Evolutionary conservation across 2,113 vertebrate genomes (phyloP).

Genomic region (Etheostoma cragini): DNA sequence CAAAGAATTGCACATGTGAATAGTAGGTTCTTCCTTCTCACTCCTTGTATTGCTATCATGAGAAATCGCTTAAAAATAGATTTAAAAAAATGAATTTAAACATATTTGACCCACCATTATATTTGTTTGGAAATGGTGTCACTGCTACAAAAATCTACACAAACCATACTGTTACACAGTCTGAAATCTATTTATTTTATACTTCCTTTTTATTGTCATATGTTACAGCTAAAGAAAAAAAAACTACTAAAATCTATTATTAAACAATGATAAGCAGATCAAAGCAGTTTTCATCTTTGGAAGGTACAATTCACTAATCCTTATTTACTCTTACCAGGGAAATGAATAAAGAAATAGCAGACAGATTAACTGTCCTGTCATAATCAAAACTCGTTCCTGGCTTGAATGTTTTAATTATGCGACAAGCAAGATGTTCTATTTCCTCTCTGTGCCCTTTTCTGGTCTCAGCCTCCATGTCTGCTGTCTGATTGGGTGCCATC

Average conservation of each 20-base stretch:
- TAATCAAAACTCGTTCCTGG: constrained; percentile 63
- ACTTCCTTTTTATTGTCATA: background rate
- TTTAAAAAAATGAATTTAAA: background rate
- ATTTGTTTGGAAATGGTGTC: constrained; percentile 4
- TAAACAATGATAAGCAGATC: constrained; percentile 37
- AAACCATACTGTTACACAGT: constrained; percentile 1
- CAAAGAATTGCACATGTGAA: constrained; percentile 20
- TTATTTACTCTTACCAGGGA: constrained; percentile 49
- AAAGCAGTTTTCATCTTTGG: constrained; percentile 22
- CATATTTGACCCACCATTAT: background rate
- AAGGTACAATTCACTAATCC: constrained; percentile 34
- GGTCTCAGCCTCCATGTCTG: constrained; percentile 19
- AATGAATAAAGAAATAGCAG: constrained; percentile 55
- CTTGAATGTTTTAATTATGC: constrained; percentile 72
- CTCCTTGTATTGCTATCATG: background rate
- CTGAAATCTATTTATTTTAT: background rate
- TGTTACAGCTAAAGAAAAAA: constrained; percentile 1
- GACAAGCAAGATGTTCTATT: constrained; percentile 56
- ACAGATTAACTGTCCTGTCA: constrained; percentile 62
- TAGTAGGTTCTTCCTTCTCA: constrained; percentile 21
- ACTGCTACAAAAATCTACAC: background rate
- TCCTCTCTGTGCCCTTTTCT: constrained; percentile 51
- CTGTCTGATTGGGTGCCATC: constrained; percentile 52
- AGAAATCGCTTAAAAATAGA: constrained; percentile 12
- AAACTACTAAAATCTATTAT: constrained; percentile 31